phyloP scores from a whole-genome alignment of 1,140 invertebrate genomes.

The Andrena cerasifolii region DNA sequence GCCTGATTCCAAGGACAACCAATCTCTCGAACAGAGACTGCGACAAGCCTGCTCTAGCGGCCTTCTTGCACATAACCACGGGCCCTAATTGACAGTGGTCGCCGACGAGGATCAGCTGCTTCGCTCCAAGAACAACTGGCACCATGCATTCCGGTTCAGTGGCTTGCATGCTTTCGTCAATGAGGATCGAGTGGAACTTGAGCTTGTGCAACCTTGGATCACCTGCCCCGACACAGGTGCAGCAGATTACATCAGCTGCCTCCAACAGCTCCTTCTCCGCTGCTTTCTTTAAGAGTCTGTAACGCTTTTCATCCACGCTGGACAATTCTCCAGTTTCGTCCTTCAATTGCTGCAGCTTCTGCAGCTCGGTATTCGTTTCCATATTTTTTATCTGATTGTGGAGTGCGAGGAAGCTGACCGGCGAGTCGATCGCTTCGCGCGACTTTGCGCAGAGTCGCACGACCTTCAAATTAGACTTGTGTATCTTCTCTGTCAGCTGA shows the following conservation, averaged over 20 bases:
- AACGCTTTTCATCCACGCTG: slow-evolving; percentile 96
- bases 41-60: slow-evolving; percentile 96
- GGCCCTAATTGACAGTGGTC: slow-evolving; percentile 99
- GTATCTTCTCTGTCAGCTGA: slow-evolving; percentile 99
- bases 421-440: slow-evolving; percentile 98
- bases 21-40: slow-evolving; percentile 99
- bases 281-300: slow-evolving; percentile 94
- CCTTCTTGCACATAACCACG: slow-evolving; percentile 99
- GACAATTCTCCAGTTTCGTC: slow-evolving; percentile 98
- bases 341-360: slow-evolving; percentile 98
- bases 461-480: slow-evolving; percentile 98
- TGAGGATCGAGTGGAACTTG: slow-evolving; percentile 98
- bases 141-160: slow-evolving; percentile 99
- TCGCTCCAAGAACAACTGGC: slow-evolving; percentile 98
- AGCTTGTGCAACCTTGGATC: slow-evolving; percentile 95
- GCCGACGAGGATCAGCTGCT: slow-evolving; percentile 97
- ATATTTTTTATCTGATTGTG: slow-evolving; percentile 99
- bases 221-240: slow-evolving; percentile 99
- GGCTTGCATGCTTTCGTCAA: slow-evolving; percentile 98
- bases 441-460: slow-evolving; percentile 99
- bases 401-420: slow-evolving; percentile 97
- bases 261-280: slow-evolving; percentile 96
- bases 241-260: slow-evolving; percentile 99
- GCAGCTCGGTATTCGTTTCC: slow-evolving; percentile 94
- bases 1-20: slow-evolving; percentile 97